A percentile compares a stretch with the other conserved stretches of the same genome.
phyloP scores from a whole-genome alignment of 1,140 invertebrate genomes.

The Trichonephila inaurata region DNA sequence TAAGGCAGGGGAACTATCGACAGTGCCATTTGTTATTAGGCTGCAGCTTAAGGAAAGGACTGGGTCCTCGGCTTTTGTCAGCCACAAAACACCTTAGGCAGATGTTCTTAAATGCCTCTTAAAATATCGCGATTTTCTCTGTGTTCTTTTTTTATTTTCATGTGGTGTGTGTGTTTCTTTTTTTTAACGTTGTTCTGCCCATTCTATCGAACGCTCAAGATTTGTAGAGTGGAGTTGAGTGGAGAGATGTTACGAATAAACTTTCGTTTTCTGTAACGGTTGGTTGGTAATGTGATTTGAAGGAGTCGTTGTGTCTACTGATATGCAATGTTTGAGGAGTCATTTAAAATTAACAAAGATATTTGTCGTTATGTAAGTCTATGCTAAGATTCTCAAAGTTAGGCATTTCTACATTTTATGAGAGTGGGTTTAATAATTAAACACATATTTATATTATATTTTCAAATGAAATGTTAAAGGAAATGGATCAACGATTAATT shows the following conservation, averaged over 20 bases:
- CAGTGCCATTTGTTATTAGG: slow-evolving; percentile 70
- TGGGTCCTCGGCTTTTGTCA: slow-evolving; percentile 48
- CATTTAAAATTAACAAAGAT: neutral
- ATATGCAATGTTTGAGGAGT: neutral
- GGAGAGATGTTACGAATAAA: neutral
- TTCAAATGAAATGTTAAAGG: too few species aligned
- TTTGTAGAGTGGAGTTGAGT: neutral
- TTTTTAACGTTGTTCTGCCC: neutral
- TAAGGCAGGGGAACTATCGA: slow-evolving; percentile 48
- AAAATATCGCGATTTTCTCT: slow-evolving; percentile 67
- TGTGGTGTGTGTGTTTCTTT: neutral
- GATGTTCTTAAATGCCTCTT: slow-evolving; percentile 76
- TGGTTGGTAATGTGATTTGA: neutral
- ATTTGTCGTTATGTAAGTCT: neutral
- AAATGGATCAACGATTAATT: too few species aligned
- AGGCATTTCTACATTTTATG: too few species aligned
- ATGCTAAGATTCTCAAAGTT: neutral
- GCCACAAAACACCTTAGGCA: slow-evolving; percentile 72
- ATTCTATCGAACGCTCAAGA: neutral
- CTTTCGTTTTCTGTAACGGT: neutral
- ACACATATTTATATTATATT: too few species aligned
- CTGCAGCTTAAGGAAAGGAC: slow-evolving; percentile 46
- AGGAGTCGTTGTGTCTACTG: neutral
- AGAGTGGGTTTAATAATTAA: too few species aligned
- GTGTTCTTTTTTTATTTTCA: neutral